phyloP scores from a whole-genome alignment of 2,113 vertebrate species.

The Lichenostomus cassidix region DNA sequence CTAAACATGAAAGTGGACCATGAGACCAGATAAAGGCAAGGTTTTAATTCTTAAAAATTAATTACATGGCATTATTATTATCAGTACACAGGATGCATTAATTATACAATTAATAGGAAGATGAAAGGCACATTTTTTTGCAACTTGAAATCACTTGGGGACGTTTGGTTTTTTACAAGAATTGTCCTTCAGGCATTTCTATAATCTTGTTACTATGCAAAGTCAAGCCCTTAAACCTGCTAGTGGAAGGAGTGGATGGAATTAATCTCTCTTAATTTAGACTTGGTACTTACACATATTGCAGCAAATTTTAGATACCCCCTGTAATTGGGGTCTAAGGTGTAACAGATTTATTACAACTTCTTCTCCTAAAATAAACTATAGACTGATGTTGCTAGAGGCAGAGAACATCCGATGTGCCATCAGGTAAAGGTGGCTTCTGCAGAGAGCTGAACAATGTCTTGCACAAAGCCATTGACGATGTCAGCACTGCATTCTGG shows the following conservation, averaged over 20 bases:
- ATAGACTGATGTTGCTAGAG: neutral
- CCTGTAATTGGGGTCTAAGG: constrained; percentile 70
- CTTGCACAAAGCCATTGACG: neutral
- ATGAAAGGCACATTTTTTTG: constrained; percentile 68
- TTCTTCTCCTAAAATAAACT: constrained; percentile 29
- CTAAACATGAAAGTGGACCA: constrained; percentile 82
- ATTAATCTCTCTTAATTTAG: constrained; percentile 58
- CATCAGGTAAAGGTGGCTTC: neutral
- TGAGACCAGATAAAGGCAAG: constrained; percentile 75
- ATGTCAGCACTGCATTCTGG: neutral
- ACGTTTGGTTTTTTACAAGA: constrained; percentile 70
- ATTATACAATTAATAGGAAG: constrained; percentile 83
- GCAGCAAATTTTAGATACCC: constrained; percentile 50
- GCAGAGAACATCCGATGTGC: neutral
- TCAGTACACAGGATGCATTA: constrained; percentile 82
- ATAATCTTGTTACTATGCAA: constrained; percentile 78
- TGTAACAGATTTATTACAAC: constrained; percentile 63
- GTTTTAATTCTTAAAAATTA: constrained; percentile 84
- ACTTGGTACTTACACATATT: neutral
- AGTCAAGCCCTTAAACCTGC: constrained; percentile 76
- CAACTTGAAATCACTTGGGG: constrained; percentile 68
- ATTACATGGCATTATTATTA: constrained; percentile 85
- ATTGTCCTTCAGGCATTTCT: constrained; percentile 77
- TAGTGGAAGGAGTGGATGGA: constrained; percentile 55
- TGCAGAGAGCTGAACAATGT: neutral